Base-by-base conservation (phyloP, 2,888 invertebrate genomes). In the Chydorus sphaericus region DNA sequence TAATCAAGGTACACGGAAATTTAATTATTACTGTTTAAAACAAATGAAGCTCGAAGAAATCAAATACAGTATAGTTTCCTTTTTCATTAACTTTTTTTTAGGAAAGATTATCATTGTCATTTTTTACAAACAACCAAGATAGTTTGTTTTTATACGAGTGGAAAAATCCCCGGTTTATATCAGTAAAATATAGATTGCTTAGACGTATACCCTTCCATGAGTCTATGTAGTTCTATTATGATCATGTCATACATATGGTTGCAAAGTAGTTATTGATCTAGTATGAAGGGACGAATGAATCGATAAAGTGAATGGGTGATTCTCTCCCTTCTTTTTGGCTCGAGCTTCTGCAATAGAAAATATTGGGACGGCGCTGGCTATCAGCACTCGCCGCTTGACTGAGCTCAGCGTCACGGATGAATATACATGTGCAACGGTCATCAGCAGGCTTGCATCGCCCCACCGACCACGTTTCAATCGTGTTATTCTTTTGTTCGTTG, bases 371-470 rank as follows among this genome's bases (percentile, higher is more conserved):
- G 30, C 36, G 10, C 36, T 18, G 36, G 36, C 52, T 52, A 52
- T 52, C 52, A 52, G 52, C 23, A 11, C 20, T 52, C 52, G 36
- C 52, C 52, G 52, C 52, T 52, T 52, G 52, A 36, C 37, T 52
- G 52, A 31, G 33, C 36, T 23, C 48, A 23, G n/a, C 31, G 52
- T 52, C 37, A 52, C 36, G 52, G 52, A 52, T 52, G 52, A 52
- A 52, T 52, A 51, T 31, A 52, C 44, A 44, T 26, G n/a, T n/a
- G n/a, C n/a, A 44, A 28, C 44, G 44, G 44, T 44, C 44, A 44
- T 44, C 44, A 44, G 44, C 44, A 14, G 23, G 26, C 26, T 44
- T 23, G 44, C 44, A 26, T 28, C 44, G 23, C 44, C 44, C 44
- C 44, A 20, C 23, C 33, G 28, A 26, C 23, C 44, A 44, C 28